Percentiles rank a stretch among this genome's conserved stretches.
Evolutionary conservation across 2,797 vertebrate genomes (phyloP).

Genomic region (Poeciliopsis presidionis): DNA sequence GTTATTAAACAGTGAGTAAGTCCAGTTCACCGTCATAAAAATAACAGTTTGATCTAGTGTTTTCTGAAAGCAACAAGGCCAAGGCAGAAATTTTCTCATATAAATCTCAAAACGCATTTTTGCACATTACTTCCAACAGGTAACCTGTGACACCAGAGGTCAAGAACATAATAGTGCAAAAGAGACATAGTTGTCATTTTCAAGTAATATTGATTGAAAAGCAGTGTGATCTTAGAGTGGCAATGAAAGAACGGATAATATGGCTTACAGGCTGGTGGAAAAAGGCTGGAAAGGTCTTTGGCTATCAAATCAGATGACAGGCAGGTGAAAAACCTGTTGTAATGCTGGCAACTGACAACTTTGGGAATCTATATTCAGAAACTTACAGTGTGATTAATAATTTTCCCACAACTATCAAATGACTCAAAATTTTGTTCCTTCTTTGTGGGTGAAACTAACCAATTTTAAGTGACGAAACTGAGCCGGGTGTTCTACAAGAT

Average conservation of each 20-base stretch:
- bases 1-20: constrained; percentile 69
- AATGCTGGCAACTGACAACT: constrained; percentile 25
- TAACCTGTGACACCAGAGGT: constrained; percentile 59
- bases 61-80: constrained; percentile 76
- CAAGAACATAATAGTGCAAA: constrained; percentile 87
- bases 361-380: constrained; percentile 36
- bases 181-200: constrained; percentile 87
- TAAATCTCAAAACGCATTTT: constrained; percentile 76
- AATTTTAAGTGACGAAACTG: constrained; percentile 44
- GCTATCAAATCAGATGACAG: constrained; percentile 73
- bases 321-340: constrained; percentile 35
- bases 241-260: constrained; percentile 52
- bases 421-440: constrained; percentile 20
- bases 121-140: constrained; percentile 59
- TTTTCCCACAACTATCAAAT: constrained; percentile 33
- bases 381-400: constrained; percentile 53
- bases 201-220: constrained; percentile 76
- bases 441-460: constrained; percentile 9
- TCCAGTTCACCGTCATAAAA: constrained; percentile 84
- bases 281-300: constrained; percentile 89
- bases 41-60: constrained; percentile 60
- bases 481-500: constrained; percentile 27
- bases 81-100: constrained; percentile 81
- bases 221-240: constrained; percentile 44
- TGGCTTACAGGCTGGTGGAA: constrained; percentile 66